Evolutionary conservation across 1,140 invertebrate species (phyloP).

Genomic region (Sycophila sp.): DNA sequence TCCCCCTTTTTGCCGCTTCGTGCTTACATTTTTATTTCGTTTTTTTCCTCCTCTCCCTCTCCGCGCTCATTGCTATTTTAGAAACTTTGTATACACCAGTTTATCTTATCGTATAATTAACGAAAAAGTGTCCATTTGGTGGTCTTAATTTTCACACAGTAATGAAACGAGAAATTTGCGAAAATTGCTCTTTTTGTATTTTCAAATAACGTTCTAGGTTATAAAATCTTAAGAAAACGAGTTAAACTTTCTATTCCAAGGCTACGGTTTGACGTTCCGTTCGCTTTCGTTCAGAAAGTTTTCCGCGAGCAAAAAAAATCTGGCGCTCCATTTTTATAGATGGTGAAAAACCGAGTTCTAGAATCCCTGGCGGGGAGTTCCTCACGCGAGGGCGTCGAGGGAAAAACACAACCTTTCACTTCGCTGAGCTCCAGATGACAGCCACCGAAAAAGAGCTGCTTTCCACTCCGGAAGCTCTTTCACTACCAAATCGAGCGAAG

Average conservation of each 20-base stretch:
- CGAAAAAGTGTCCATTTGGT: no score
- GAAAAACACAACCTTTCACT: slow-evolving; percentile 36
- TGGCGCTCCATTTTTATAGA: not conserved
- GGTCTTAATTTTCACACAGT: no score
- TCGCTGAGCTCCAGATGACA: not conserved
- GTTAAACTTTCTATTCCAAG: slow-evolving; percentile 9
- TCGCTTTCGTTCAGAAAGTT: no score
- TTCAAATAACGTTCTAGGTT: no score
- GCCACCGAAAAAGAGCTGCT: slow-evolving; percentile 19
- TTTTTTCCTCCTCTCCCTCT: not conserved
- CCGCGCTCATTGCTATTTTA: not conserved
- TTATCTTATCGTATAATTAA: not conserved
- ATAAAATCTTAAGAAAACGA: not conserved
- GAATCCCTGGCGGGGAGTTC: not conserved
- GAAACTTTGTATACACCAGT: not conserved
- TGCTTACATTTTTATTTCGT: not conserved
- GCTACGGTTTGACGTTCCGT: no score
- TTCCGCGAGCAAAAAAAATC: not conserved
- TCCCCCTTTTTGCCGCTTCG: not conserved
- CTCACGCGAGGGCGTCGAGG: slow-evolving; percentile 14
- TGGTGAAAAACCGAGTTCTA: not conserved
- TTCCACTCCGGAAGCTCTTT: slow-evolving; percentile 9
- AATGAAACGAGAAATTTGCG: no score
- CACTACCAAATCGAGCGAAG: slow-evolving; percentile 19
- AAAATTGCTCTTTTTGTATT: no score